Base-by-base conservation (phyloP, 1,140 invertebrate species). In the Ceratosolen solmsi region DNA sequence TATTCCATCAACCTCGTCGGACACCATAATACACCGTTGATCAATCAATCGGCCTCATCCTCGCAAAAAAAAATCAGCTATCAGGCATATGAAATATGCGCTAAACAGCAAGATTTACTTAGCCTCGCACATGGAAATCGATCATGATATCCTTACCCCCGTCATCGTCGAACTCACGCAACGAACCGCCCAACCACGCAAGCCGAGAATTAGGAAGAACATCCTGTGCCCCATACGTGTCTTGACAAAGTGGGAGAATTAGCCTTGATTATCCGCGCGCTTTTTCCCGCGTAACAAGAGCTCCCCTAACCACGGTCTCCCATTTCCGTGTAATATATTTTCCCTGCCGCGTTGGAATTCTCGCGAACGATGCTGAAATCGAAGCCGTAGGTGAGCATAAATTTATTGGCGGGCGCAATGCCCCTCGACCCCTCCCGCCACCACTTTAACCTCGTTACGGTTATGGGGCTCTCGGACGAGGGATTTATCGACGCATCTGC, bases 241-340 rank as follows among this genome's bases (percentile, higher is more conserved):
- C 8, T 15, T 51, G 46, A 77, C 17, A 36, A 77, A 77, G 60
- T 51, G 60, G 58, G 11, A 1, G 17, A 51, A 77, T 77, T 68
- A 68, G 5, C 58, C 36, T 20, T 51, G 11, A 76, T 63, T 76
- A 76, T 58, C 27, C 30, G 51, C 33, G 72, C 8, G 54, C 9
- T 38, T 75, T 75, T 75, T 75, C 22, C 22, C 73, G 30, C 25
- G 27, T 22, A 22, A 54, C 51, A 56, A 1, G 33, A 58, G 51
- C 30, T n/a, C 20, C 51, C 20, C 5, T 54, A 22, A 54, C 51
- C 20, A 54, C 3, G 51, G 51, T 54, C 51, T 41, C 33, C 30
- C 54, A 36, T 38, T 63, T 63, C 56, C 36, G 56, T 38, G 56
- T 76, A 60, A 60, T 60, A 63, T 76, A 63, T 76, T 63, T 76